Evolutionary conservation across 2,797 vertebrate genomes (phyloP), one percentile per base, ranked within the genome.

Genomic region (Artibeus jamaicensis): DNA sequence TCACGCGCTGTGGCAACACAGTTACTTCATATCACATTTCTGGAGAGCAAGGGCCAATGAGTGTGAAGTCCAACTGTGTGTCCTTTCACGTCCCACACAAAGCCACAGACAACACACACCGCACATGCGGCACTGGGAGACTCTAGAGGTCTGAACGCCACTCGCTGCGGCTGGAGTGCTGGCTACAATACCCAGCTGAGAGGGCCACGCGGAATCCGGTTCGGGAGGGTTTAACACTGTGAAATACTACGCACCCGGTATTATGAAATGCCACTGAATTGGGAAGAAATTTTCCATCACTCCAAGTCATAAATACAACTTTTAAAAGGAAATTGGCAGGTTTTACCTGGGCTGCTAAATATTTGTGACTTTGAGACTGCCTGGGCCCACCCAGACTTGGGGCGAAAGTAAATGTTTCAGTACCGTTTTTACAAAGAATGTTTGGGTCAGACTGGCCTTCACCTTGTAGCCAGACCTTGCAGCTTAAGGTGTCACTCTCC

Each of bases 321-420:
- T 81, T 42, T 11, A 39, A 83, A 88, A 62, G 34, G 84, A 85
- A 42, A 78, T 42, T 26, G 88, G 65, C 68, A 95, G 86, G 71
- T 96, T 86, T 92, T 84, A 48, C 26, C 11, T 93, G 87, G 39
- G 22, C 53, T 89, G 59, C 65, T 78, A 57, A 93, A 46, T 90
- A 39, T 82, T 22, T 62, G 48, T 85, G 50, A 83, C 53, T 78
- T 59, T 93, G 74, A 93, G 50, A 91, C 18, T 86, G 26, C 82
- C 22, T 74, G 70, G 39, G 83, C 15, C 22, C n/a, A 89, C 8
- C 9, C 37, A 89, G 4, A 76, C 9, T 34, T 6, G n/a, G 3
- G 1, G 3, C 24, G 94, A 96, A 85, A 34, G 37, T 74, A 55
- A 76, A 71, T 37, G 24, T 84, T 37, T n/a, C 6, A 16, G 32